Percentiles rank a stretch among this genome's conserved stretches.
phyloP scores from a whole-genome alignment of 2,113 vertebrate genomes.

The Nyctibius bracteatus region DNA sequence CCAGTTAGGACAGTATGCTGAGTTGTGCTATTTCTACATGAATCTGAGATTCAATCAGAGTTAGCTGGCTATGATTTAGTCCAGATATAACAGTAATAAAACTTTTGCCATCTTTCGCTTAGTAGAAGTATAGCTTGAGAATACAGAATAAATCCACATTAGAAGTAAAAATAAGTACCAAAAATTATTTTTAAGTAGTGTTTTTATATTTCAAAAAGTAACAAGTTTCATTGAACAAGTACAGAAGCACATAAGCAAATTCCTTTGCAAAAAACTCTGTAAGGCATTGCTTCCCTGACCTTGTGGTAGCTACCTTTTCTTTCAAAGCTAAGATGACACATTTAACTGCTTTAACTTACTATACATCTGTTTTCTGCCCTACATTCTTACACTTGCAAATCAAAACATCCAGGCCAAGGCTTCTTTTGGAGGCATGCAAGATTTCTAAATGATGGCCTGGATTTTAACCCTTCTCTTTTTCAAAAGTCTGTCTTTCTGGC shows the following conservation, averaged over 20 bases:
- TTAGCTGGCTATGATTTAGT: background rate
- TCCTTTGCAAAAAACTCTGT: background rate
- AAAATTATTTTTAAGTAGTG: background rate
- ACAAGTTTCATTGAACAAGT: background rate
- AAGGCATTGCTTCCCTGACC: background rate
- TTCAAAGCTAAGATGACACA: background rate
- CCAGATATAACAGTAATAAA: background rate
- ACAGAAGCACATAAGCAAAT: background rate
- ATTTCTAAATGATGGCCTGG: background rate
- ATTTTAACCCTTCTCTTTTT: background rate
- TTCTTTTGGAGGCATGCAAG: background rate
- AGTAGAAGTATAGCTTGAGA: background rate
- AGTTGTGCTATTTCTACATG: background rate
- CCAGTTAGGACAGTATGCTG: background rate
- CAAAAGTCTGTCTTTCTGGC: background rate
- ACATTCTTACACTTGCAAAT: background rate
- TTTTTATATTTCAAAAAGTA: background rate
- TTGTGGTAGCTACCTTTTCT: background rate
- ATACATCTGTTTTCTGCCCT: background rate
- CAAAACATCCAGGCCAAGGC: background rate
- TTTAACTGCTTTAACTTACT: background rate
- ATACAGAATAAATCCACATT: background rate
- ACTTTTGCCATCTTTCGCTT: background rate
- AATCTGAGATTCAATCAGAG: background rate
- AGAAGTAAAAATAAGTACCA: background rate